Conservation (phyloP, 1,140 invertebrate species). For the Orius insidiosus region DNA sequence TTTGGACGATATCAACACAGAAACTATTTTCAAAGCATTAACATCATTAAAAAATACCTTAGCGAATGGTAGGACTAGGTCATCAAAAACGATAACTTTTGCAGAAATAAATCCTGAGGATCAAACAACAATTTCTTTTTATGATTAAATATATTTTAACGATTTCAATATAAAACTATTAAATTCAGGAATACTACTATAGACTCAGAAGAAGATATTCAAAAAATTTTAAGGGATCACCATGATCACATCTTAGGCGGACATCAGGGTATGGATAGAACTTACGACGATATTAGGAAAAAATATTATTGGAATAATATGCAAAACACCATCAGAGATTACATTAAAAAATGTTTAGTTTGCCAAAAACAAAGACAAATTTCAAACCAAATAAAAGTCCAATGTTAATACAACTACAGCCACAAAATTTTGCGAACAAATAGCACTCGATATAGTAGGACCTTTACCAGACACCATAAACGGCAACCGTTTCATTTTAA, state of each 20-base stretch:
- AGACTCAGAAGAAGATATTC: not conserved
- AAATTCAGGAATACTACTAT: not conserved
- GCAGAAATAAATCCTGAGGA: no score
- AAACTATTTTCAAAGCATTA: no score
- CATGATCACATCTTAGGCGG: slow-evolving; percentile 20
- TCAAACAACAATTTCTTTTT: not conserved
- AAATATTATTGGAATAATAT: slow-evolving; percentile 22
- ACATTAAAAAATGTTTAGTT: slow-evolving; percentile 21
- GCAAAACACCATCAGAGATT: slow-evolving; percentile 21
- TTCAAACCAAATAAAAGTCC: slow-evolving; percentile 19
- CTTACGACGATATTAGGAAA: slow-evolving; percentile 21
- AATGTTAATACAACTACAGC: slow-evolving; percentile 21
- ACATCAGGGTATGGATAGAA: slow-evolving; percentile 23
- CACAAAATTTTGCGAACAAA: slow-evolving; percentile 18
- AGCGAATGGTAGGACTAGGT: no score
- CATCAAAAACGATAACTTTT: no score
- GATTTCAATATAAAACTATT: not conserved
- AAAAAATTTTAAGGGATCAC: slow-evolving; percentile 20
- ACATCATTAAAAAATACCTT: no score
- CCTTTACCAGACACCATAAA: not conserved
- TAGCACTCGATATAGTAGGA: slow-evolving; percentile 8
- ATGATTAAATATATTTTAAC: not conserved
- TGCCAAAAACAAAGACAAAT: slow-evolving; percentile 25
- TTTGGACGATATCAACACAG: no score
- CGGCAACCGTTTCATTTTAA: not conserved